These are phyloP conservation scores for Rhinatrema bivittatum DNA, from an alignment of 2,797 vertebrate genomes.

Conservation along the genomic window DNA sequence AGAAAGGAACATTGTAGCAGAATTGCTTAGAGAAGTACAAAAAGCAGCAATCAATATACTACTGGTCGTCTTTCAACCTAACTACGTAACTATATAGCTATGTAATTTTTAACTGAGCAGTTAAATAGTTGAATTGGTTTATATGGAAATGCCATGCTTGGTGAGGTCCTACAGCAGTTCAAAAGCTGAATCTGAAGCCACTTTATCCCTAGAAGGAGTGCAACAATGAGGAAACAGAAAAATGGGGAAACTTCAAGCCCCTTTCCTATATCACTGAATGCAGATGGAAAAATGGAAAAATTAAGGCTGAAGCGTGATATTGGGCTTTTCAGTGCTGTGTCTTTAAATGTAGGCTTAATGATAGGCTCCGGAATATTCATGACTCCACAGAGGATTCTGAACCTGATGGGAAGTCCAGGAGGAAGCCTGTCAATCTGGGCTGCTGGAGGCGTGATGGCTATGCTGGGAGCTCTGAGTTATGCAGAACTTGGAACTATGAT, in stretches of 20 bases:
- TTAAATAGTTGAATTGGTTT: too few species aligned
- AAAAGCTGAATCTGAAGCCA: too few species aligned
- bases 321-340: slow-evolving; percentile 65
- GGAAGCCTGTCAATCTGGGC: slow-evolving; percentile 77
- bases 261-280: not conserved
- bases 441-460: slow-evolving; percentile 62
- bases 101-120: too few species aligned
- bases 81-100: too few species aligned
- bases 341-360: slow-evolving; percentile 75
- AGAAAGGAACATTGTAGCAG: too few species aligned
- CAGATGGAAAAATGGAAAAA: slow-evolving; percentile 22
- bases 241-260: not conserved
- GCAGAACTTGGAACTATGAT: slow-evolving; percentile 79
- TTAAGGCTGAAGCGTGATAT: slow-evolving; percentile 67
- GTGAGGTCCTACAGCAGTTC: too few species aligned
- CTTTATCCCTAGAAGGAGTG: too few species aligned
- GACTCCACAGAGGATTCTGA: slow-evolving; percentile 73
- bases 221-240: slow-evolving; percentile 20
- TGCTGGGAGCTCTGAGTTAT: slow-evolving; percentile 67
- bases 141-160: too few species aligned
- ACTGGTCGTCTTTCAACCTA: too few species aligned
- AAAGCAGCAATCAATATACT: too few species aligned
- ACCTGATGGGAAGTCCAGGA: slow-evolving; percentile 66
- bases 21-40: too few species aligned
- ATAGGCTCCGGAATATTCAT: slow-evolving; percentile 85